Evolutionary conservation across 2,888 invertebrate species (phyloP), one percentile per base, ranked within the genome.

Genomic region (Macropis europaea): DNA sequence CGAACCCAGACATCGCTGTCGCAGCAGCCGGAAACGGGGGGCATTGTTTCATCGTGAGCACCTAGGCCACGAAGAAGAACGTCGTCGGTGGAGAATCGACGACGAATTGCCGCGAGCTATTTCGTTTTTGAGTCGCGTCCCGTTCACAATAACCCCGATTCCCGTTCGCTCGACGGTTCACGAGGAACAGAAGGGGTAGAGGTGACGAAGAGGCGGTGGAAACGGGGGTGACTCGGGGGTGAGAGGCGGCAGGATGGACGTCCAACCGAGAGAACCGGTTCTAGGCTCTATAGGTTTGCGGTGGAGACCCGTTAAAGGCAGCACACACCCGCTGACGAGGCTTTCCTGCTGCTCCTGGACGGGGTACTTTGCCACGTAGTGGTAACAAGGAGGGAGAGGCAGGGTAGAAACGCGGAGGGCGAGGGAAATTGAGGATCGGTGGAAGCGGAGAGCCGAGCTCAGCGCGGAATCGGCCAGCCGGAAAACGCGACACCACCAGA

Each of bases 401-500:
- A 38, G 32, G 40, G 45, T 38, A 61, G 64, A 68, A 54, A 64
- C 54, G 42, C 36, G 52, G 48, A 40, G 76, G 64, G 56, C 50
- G 72, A 76, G 73, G 72, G 77, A 71, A n/a, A 70, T 71, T 76
- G 76, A 68, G 76, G 66, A 76, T 72, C 61, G 82, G 71, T 67
- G 64, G 75, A 54, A 79, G 69, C 57, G 66, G 76, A 74, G 73
- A 71, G 81, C 66, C 72, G 72, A 76, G 77, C 80, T 79, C 73
- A 77, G 77, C 79, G 82, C 77, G 81, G 77, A 85, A 79, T 87
- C 86, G 82, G 43, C 81, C 84, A 84, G 81, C 82, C 78, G 86
- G 87, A 87, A 87, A 88, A 86, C 86, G 83, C 86, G 86, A 86
- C 86, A 86, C 82, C 82, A 79, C 80, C 80, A 83, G 86, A 86